Evolutionary conservation across 2,113 vertebrate species (phyloP), one percentile per base, ranked within the genome.

Genomic region (Procapra przewalskii): DNA sequence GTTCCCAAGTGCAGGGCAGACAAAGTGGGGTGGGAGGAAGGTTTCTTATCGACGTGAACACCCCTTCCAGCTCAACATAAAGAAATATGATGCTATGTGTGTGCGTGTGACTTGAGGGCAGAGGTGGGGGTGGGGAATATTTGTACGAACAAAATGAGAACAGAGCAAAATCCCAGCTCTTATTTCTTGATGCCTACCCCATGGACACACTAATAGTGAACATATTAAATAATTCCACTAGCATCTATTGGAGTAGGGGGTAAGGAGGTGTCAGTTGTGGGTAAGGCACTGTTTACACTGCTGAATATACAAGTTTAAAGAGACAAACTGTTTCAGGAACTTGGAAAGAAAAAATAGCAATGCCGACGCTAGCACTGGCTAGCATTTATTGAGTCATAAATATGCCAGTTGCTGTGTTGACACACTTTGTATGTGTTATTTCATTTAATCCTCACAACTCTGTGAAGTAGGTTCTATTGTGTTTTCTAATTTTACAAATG

Each of bases 1-100:
- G 93, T 92, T 97, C 97, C 96, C 97, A 98, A 96, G 96, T 97
- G 94, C 90, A 97, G 97, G 92, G 82, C 92, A 90, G 97, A 98
- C 97, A 95, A 83, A 94, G 94, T 97, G 91, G 96, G 95, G 54
- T 92, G 91, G 97, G 93, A 94, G 94, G 95, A 97, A 96, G 96
- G 91, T 50, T 94, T 94, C 98, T 98, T 97, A 98, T 97, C 90
- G 19, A 91, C 94, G 50, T 0, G 82, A 95, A 96, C 94, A 96
- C 95, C 96, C 87, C 91, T 96, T 96, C 96, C 94, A 97, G 91
- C 87, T 62, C 96, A 84, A 27, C 84, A 50, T 87, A 71, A 97
- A 98, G 97, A 98, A 98, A 98, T 97, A 92, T 15, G 96, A 98
- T 71, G 62, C 92, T 43, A 4, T 17, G n/a, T 87, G 77, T 81